phyloP scores from a whole-genome alignment of 1,140 invertebrate species.

The Manduca sexta region DNA sequence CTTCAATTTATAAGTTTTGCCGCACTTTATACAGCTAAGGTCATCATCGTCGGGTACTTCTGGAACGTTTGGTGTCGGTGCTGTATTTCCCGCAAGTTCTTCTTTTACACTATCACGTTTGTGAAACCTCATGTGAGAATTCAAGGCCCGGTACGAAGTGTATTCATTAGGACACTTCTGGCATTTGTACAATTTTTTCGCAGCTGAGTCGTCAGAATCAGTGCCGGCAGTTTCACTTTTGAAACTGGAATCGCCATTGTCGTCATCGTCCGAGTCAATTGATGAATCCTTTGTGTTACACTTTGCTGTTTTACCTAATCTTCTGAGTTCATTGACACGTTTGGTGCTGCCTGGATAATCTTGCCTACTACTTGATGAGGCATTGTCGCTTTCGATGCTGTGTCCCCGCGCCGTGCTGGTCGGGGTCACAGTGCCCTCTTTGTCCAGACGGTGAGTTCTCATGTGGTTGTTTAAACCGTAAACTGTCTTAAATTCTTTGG shows the following conservation, averaged over 20 bases:
- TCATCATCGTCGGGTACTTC: slow-evolving; percentile 52
- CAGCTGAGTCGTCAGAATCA: slow-evolving; percentile 49
- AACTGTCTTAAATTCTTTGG: too few relatives aligned
- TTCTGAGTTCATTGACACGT: slow-evolving; percentile 44
- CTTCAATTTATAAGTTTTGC: slow-evolving; percentile 61
- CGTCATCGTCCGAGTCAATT: slow-evolving; percentile 55
- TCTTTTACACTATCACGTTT: slow-evolving; percentile 7
- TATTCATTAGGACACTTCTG: slow-evolving; percentile 50
- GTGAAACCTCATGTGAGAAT: slow-evolving; percentile 34
- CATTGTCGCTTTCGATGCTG: slow-evolving; percentile 24
- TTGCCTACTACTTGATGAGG: slow-evolving; percentile 34
- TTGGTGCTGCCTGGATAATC: slow-evolving; percentile 36
- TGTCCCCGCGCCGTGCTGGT: slow-evolving; percentile 3
- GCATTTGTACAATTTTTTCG: slow-evolving; percentile 39
- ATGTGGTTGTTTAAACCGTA: slow-evolving; percentile 27
- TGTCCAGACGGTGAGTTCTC: slow-evolving; percentile 42
- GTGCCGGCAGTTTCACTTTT: slow-evolving; percentile 33
- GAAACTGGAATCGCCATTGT: slow-evolving; percentile 38
- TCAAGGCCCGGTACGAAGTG: slow-evolving; percentile 25
- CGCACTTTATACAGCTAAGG: slow-evolving; percentile 54
- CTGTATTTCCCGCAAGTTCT: slow-evolving; percentile 11
- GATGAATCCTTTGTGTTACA: slow-evolving; percentile 21
- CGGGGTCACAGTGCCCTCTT: slow-evolving; percentile 20
- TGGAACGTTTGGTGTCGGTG: slow-evolving; percentile 29
- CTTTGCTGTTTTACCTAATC: slow-evolving; percentile 31